Conservation (phyloP, 1,140 invertebrate species). For the Drosophila sulfurigaster region DNA sequence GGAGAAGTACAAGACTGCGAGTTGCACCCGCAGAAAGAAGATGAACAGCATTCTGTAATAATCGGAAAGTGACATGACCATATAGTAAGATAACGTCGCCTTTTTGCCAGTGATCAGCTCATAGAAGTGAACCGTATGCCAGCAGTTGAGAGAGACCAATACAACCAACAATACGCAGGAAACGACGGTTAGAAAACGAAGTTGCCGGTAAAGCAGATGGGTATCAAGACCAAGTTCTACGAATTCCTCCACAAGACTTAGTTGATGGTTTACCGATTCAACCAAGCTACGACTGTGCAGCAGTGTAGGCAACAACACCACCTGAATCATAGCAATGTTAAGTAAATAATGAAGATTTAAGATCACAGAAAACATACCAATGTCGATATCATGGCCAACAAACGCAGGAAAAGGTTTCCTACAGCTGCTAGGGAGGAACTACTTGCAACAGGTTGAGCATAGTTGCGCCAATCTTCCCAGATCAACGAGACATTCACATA, state of each 20-base stretch:
- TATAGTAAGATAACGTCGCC: slow-evolving; percentile 29
- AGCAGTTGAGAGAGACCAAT: slow-evolving; percentile 34
- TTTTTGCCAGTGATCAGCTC: slow-evolving; percentile 30
- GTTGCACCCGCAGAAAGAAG: slow-evolving; percentile 41
- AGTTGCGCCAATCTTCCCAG: slow-evolving; percentile 23
- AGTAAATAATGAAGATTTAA: too few species aligned
- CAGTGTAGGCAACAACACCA: slow-evolving; percentile 34
- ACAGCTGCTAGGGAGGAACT: slow-evolving; percentile 20
- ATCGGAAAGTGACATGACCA: slow-evolving; percentile 39
- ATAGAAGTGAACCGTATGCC: slow-evolving; percentile 49
- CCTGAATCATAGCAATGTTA: not conserved
- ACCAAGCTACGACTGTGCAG: slow-evolving; percentile 22
- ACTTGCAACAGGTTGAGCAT: slow-evolving; percentile 42
- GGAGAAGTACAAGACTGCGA: slow-evolving; percentile 24
- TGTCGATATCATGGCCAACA: slow-evolving; percentile 29
- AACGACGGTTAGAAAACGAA: slow-evolving; percentile 15
- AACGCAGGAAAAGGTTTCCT: slow-evolving; percentile 32
- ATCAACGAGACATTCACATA: slow-evolving; percentile 32
- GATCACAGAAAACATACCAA: not conserved
- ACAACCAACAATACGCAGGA: not conserved
- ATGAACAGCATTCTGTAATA: slow-evolving; percentile 45
- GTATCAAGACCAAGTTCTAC: slow-evolving; percentile 26
- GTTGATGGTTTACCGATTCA: slow-evolving; percentile 27
- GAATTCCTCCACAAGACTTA: slow-evolving; percentile 27
- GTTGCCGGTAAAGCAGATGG: slow-evolving; percentile 13